Evolutionary conservation across 2,113 vertebrate genomes (phyloP).

Genomic region (Columba janthina): DNA sequence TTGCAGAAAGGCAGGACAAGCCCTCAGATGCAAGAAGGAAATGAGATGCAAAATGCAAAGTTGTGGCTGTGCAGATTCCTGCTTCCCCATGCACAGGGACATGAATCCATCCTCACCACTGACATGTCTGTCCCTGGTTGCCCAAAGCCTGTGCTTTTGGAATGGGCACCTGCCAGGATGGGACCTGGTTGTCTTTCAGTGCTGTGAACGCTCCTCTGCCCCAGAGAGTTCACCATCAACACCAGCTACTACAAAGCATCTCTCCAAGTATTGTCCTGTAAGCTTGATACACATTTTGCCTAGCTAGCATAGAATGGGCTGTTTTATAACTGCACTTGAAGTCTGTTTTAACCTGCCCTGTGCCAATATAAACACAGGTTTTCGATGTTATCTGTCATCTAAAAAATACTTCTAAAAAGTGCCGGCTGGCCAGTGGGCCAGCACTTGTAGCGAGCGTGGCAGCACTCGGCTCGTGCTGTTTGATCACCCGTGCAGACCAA

Average conservation of each 20-base stretch:
- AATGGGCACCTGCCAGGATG: background rate
- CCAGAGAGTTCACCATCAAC: background rate
- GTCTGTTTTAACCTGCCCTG: background rate
- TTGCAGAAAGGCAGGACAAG: background rate
- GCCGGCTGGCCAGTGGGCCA: background rate
- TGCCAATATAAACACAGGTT: constrained; percentile 10
- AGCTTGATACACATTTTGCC: background rate
- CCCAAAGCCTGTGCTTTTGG: background rate
- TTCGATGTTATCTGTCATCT: background rate
- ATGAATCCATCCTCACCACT: background rate
- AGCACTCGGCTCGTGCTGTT: background rate
- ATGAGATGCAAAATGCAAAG: background rate
- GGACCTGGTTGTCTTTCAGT: background rate
- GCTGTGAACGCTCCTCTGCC: background rate
- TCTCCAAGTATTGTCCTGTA: background rate
- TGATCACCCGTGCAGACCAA: background rate
- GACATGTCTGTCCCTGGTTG: rapidly evolving
- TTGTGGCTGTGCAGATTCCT: background rate
- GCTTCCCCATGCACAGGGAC: background rate
- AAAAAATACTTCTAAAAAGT: background rate
- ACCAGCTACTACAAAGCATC: background rate
- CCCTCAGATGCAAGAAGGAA: background rate
- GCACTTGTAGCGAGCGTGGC: rapidly evolving
- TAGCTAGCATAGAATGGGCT: background rate
- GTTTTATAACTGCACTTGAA: background rate